These are phyloP conservation scores for Loriculus beryllinus DNA, from an alignment of 2,797 vertebrate species.

Conservation along the genomic window DNA sequence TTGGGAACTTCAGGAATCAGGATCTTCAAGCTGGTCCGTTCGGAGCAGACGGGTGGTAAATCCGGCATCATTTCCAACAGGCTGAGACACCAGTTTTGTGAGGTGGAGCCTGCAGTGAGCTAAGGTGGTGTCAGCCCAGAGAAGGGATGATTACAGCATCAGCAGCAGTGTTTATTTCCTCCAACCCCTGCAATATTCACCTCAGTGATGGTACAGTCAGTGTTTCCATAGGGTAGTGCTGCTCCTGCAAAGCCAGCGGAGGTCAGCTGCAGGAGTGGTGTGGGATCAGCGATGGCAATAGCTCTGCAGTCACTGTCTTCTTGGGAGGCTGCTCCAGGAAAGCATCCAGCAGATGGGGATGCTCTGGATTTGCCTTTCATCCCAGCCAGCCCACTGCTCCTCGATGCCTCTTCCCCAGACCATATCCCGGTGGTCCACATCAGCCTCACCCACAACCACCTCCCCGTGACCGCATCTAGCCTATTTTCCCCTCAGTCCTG, in stretches of 20 bases:
- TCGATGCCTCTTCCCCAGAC: background rate
- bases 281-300: background rate
- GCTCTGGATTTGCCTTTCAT: background rate
- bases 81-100: background rate
- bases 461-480: background rate
- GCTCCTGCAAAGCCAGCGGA: background rate
- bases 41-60: background rate
- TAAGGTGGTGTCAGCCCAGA: background rate
- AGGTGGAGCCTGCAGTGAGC: background rate
- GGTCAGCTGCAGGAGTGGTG: background rate
- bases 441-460: background rate
- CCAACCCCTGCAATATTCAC: background rate
- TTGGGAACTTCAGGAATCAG: background rate
- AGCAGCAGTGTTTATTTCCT: background rate
- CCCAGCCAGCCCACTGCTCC: background rate
- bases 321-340: background rate
- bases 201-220: background rate
- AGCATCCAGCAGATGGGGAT: background rate
- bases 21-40: background rate
- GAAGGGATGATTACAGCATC: background rate
- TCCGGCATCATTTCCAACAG: background rate
- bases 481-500: background rate
- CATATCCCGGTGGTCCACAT: accelerated
- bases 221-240: background rate
- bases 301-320: background rate